Percentiles rank a stretch among this genome's conserved stretches.
phyloP scores from a whole-genome alignment of 2,797 vertebrate species.

The Phalanger gymnotis region DNA sequence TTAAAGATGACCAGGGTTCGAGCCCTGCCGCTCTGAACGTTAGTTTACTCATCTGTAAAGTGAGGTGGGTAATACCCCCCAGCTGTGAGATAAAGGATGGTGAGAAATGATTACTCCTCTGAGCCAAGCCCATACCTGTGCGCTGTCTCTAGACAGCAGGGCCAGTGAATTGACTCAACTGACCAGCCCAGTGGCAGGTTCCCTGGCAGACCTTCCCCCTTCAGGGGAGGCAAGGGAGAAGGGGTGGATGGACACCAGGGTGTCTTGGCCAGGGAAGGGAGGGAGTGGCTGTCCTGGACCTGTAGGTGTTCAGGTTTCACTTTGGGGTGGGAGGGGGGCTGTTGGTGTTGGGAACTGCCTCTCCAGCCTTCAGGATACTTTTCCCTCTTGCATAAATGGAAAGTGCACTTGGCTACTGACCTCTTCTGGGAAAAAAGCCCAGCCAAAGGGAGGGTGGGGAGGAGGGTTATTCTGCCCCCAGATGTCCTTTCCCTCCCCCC shows the following conservation, averaged over 20 bases:
- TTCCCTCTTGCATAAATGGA: slow-evolving; percentile 49
- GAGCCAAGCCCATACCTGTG: not conserved
- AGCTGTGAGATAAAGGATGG: not conserved
- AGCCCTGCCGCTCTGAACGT: not conserved
- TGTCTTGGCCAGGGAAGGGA: not conserved
- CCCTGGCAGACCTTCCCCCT: not conserved
- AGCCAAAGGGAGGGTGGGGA: slow-evolving; percentile 12
- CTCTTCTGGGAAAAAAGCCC: slow-evolving; percentile 58
- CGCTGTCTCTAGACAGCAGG: not conserved
- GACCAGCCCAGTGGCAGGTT: not conserved
- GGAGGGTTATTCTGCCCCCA: slow-evolving; percentile 14
- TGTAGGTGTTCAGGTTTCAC: not conserved
- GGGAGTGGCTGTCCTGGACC: too few relatives aligned
- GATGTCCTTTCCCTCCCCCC: not conserved
- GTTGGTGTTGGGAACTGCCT: slow-evolving; percentile 9
- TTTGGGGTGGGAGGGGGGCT: not conserved
- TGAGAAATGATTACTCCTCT: not conserved
- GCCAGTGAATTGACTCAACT: not conserved
- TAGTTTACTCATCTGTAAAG: not conserved
- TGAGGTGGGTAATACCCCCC: not conserved
- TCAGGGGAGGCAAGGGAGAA: not conserved
- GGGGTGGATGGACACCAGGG: not conserved
- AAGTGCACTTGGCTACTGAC: slow-evolving; percentile 55
- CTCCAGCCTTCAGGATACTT: not conserved
- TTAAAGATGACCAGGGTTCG: not conserved